Base-by-base conservation (phyloP, 2,888 invertebrate genomes). In the Candidula unifasciata region DNA sequence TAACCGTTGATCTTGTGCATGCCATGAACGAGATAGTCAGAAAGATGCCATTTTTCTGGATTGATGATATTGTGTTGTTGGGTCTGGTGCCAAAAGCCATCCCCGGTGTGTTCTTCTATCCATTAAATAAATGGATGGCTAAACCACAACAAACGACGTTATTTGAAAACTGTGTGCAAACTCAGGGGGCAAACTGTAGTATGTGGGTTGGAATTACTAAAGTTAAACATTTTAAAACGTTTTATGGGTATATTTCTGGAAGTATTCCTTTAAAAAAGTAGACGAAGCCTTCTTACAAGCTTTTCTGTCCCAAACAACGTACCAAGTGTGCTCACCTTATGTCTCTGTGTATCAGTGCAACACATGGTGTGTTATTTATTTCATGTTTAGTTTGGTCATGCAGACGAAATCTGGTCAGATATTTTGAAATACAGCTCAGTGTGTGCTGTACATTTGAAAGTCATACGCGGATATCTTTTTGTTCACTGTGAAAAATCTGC, bases 11-110 rank as follows among this genome's bases (percentile, higher is more conserved):
- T 37, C 86, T 93, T 1, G 87, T 92, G 8, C 87, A 87, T 37
- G 87, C 89, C 44, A 82, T 93, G 87, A 92, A 90, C 86, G 80
- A 87, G 33, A 89, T 90, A 0, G 88, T 92, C 0, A 87, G 83
- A 68, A 80, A 85, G 13, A 91, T 92, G 21, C 92, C 91, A 2
- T 93, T 93, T 87, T 93, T 93, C 90, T 93, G 93, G 93, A 90
- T 93, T 21, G 93, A 93, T 66, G 93, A 93, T 85, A 92, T 93
- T n/a, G 93, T 92, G 80, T 83, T 92, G 30, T 92, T 90, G 57
- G 93, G 93, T 10, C 80, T 93, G n/a, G 88, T 93, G 35, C 89
- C 91, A 1, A 82, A 86, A 35, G 91, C 90, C 76, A 87, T 91
- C 10, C 88, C 88, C 0, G 84, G 88, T 21, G 88, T 92, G 21